Conservation (phyloP, 2,797 vertebrate species). For the Onychomys arenicola region DNA sequence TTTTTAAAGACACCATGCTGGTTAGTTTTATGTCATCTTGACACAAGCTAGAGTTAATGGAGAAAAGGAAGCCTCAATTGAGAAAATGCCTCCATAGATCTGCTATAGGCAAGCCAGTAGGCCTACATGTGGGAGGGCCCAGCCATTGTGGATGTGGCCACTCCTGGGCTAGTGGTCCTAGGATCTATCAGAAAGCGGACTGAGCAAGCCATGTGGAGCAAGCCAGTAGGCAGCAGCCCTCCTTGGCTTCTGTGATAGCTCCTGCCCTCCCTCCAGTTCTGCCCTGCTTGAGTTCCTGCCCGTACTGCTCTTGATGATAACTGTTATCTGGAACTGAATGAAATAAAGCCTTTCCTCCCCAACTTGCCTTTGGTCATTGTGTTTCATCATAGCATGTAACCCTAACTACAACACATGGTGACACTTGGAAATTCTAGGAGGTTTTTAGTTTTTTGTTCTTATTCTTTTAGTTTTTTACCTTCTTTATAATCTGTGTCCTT, state of each 20-base stretch:
- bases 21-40: background rate
- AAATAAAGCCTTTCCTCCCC: background rate
- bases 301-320: background rate
- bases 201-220: background rate
- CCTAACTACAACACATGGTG: background rate
- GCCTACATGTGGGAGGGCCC: background rate
- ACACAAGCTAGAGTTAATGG: background rate
- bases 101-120: background rate
- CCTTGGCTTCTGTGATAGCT: background rate
- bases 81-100: background rate
- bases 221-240: background rate
- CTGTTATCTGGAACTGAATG: background rate
- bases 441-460: background rate
- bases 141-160: no score
- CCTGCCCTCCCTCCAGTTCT: background rate
- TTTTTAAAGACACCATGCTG: background rate
- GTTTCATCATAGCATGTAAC: background rate
- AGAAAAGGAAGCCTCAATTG: background rate
- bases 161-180: background rate
- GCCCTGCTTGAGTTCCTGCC: background rate
- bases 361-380: background rate
- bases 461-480: background rate
- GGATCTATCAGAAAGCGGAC: background rate
- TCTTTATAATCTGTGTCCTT: background rate
- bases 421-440: background rate